Evolutionary conservation across 2,797 vertebrate genomes (phyloP), one percentile per base, ranked within the genome.

Genomic region (Esox masquinongy): DNA sequence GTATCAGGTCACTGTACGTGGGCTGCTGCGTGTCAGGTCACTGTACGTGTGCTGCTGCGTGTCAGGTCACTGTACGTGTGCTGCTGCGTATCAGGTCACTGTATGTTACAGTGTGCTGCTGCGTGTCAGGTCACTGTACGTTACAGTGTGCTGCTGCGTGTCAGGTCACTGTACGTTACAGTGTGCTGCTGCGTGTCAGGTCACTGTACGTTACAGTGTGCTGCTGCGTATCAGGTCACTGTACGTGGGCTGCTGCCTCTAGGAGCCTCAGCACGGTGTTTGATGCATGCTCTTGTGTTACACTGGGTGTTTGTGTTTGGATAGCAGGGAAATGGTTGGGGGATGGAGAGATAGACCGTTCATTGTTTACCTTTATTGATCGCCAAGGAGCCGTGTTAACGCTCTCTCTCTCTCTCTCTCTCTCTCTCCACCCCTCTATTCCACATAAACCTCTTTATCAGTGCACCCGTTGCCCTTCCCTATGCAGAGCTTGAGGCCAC

Each of bases 361-460:
- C 79, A 83, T 84, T 89, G 88, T 92, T 91, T 90, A 84, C 85
- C 73, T 75, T 83, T 72, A 91, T 90, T 73, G 88, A 90, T 86
- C 74, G 73, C 59, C 70, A 68, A 71, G 70, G 63, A 77, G 71
- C 34, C 8, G 47, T 36, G 19, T 68, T 36, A 2, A 26, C 64
- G 19, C 73, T 51, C 70, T 70, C 66, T 73, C 67, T 31, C 36
- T 39, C 74, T 56, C 29, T 69, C 31, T 59, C 74, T 16, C 53
- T 56, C 74, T 19, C 34, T 71, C 79, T 74, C 68, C 74, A 61
- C 47, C 72, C 59, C 59, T 64, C 66, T 24, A 39, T 77, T 16
- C 73, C 81, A 85, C 76, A 83, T 85, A 78, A 86, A 81, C 86
- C 82, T 64, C 26, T 53, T 87, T 82, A 84, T 84, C 78, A 3